These are phyloP conservation scores for Leptopilina drosophilae DNA, from an alignment of 2,888 invertebrate species.

Conservation along the genomic window DNA sequence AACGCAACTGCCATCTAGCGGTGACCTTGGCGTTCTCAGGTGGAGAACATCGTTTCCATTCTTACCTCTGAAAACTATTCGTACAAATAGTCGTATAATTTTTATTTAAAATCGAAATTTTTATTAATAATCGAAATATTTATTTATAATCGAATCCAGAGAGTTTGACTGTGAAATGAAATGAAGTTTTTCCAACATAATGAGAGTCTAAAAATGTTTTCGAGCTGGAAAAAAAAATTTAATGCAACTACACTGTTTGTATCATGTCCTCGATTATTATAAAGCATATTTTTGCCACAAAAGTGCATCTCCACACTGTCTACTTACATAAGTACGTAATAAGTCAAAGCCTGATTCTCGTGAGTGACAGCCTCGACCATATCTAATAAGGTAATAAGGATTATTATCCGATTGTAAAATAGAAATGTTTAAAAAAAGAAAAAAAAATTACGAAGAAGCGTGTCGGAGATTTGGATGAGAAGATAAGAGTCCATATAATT, in stretches of 20 bases:
- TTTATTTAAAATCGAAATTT: no score
- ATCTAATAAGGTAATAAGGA: conserved; percentile 17
- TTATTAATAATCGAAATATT: no score
- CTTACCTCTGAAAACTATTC: no score
- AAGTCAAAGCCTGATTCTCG: conserved; percentile 24
- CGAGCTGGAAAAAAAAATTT: background rate
- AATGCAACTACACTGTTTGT: background rate
- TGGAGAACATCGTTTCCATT: no score
- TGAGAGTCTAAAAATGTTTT: no score
- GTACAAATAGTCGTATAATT: no score
- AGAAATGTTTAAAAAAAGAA: background rate
- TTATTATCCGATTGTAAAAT: conserved; percentile 29
- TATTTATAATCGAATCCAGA: no score
- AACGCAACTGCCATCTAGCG: no score
- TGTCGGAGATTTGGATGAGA: conserved; percentile 18
- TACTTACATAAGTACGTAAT: conserved; percentile 30
- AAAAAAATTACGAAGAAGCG: background rate
- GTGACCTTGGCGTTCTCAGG: no score
- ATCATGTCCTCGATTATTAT: conserved; percentile 19
- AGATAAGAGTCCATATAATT: conserved; percentile 7
- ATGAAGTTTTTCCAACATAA: no score
- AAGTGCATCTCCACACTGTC: background rate
- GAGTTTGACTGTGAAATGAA: no score
- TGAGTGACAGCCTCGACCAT: conserved; percentile 29
- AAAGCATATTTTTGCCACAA: background rate